Conservation (phyloP, 2,113 vertebrate species). For the Sminthopsis crassicaudata region DNA sequence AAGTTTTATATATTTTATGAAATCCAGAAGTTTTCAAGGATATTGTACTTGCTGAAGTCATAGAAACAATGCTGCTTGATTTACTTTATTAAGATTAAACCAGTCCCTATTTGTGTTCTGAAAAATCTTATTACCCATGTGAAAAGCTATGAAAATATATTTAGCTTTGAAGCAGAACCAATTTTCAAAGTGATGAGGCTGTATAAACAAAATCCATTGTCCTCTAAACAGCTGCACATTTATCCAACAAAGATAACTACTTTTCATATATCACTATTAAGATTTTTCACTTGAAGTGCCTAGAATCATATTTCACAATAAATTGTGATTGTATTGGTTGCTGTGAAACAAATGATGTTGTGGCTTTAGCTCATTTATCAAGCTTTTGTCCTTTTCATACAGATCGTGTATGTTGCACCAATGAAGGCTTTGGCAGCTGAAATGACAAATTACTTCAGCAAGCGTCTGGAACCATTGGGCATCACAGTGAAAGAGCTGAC, state of each 20-base stretch:
- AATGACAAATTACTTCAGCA: conserved; percentile 99
- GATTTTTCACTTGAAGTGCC: conserved; percentile 84
- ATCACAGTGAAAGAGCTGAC: conserved; percentile 96
- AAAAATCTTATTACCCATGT: conserved; percentile 78
- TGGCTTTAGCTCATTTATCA: conserved; percentile 92
- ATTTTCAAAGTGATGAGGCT: conserved; percentile 80
- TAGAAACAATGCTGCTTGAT: conserved; percentile 68
- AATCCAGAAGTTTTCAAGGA: conserved; percentile 74
- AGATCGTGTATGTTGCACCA: conserved; percentile 98
- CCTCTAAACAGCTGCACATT: conserved; percentile 81
- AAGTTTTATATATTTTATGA: conserved; percentile 37
- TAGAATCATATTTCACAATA: conserved; percentile 90
- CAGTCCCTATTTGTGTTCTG: conserved; percentile 74
- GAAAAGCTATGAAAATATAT: conserved; percentile 80
- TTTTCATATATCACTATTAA: conserved; percentile 92
- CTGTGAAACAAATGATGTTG: conserved; percentile 87
- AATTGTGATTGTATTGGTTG: conserved; percentile 89
- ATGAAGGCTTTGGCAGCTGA: conserved; percentile 99
- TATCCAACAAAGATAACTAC: conserved; percentile 83
- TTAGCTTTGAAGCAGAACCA: conserved; percentile 82
- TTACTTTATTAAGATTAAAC: conserved; percentile 78
- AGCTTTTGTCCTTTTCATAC: conserved; percentile 83
- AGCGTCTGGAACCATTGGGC: conserved; percentile 93
- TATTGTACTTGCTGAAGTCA: conserved; percentile 70
- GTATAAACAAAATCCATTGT: conserved; percentile 85